Conservation (phyloP, 2,113 vertebrate genomes). For the Ailurus styani region DNA sequence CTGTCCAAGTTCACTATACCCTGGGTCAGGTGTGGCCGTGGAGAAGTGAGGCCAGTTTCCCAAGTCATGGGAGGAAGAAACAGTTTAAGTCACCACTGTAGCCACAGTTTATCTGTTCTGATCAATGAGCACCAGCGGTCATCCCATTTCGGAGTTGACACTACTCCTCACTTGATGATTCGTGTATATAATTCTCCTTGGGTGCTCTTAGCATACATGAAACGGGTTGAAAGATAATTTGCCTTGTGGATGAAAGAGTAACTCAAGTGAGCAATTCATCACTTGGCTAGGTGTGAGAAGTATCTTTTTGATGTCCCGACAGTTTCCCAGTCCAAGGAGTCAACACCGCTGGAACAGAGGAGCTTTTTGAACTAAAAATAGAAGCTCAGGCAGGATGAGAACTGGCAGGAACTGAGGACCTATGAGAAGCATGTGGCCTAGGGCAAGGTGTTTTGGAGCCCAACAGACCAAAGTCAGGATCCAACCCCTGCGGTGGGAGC, state of each 20-base stretch:
- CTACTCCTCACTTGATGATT: not conserved
- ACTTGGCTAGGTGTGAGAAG: not conserved
- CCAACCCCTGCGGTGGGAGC: rapidly evolving
- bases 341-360: rapidly evolving
- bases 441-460: not conserved
- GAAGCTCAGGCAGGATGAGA: not conserved
- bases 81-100: no score
- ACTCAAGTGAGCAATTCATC: not conserved
- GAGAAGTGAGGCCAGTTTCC: not conserved
- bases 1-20: not conserved
- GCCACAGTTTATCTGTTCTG: not conserved
- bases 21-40: no score
- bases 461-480: not conserved
- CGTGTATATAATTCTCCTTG: not conserved
- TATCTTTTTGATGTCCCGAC: not conserved
- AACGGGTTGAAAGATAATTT: not conserved
- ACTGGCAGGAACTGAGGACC: not conserved
- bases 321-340: not conserved
- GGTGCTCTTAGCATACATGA: not conserved
- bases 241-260: not conserved
- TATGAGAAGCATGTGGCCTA: not conserved
- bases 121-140: not conserved
- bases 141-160: not conserved
- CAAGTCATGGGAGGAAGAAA: not conserved
- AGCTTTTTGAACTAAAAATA: not conserved